Conservation (phyloP, 2,113 vertebrate genomes). For the Sceloporus undulatus region DNA sequence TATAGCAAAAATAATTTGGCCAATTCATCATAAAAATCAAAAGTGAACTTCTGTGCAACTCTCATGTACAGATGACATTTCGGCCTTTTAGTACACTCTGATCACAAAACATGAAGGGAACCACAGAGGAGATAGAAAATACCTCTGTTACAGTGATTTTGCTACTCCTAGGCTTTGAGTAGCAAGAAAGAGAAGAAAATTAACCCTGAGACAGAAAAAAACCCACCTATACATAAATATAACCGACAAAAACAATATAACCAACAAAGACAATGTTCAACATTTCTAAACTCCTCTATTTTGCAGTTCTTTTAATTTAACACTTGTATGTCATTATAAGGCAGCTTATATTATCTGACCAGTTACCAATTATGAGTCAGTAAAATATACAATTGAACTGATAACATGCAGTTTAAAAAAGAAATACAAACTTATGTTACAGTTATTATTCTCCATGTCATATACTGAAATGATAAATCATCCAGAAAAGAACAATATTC, state of each 20-base stretch:
- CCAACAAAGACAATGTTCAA: conserved; percentile 10
- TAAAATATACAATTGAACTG: conserved; percentile 71
- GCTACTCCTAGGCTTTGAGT: conserved; percentile 3
- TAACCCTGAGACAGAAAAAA: neutral
- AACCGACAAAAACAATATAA: neutral
- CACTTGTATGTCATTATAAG: conserved; percentile 42
- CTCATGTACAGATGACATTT: neutral
- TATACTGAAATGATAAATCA: conserved; percentile 53
- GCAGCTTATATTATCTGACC: conserved; percentile 53
- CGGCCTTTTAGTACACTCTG: neutral
- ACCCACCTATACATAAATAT: conserved; percentile 29
- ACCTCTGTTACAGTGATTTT: neutral
- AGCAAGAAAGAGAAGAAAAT: neutral
- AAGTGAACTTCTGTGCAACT: conserved; percentile 31
- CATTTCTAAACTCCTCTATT: neutral
- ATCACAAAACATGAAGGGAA: conserved; percentile 2
- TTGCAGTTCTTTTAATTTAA: conserved; percentile 33
- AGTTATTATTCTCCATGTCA: conserved; percentile 58
- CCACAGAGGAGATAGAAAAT: neutral
- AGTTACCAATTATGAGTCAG: conserved; percentile 68
- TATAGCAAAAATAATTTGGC: neutral
- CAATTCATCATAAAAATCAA: conserved; percentile 23
- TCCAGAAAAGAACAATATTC: conserved; percentile 33
- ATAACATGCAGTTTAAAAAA: conserved; percentile 45
- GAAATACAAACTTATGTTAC: conserved; percentile 59